Evolutionary conservation across 2,888 invertebrate genomes (phyloP).

Genomic region (Agriopis leucophaearia): DNA sequence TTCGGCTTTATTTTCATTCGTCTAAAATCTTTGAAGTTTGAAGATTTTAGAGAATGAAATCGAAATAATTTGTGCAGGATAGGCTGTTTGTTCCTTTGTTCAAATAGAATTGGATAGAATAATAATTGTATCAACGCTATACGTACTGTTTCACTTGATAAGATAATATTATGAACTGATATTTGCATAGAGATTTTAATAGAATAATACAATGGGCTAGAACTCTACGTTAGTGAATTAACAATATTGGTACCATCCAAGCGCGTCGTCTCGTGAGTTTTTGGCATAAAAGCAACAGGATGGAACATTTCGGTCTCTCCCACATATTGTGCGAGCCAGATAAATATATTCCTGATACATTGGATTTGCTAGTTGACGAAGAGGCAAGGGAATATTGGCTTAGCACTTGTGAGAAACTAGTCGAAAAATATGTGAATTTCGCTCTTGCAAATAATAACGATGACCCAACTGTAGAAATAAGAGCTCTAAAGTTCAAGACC

Average conservation of each 20-base stretch:
- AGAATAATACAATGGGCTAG: constrained; percentile 73
- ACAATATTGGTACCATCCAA: constrained; percentile 47
- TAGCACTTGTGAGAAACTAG: constrained; percentile 94
- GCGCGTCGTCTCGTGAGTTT: constrained; percentile 36
- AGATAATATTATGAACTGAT: constrained; percentile 62
- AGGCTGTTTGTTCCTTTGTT: neutral
- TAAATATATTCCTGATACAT: constrained; percentile 96
- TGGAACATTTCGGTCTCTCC: constrained; percentile 81
- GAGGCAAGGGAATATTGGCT: constrained; percentile 97
- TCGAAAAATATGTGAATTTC: constrained; percentile 93
- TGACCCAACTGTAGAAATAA: constrained; percentile 90
- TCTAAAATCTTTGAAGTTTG: too few relatives aligned
- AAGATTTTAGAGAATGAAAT: neutral
- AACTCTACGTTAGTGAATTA: constrained; percentile 56
- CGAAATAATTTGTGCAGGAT: neutral
- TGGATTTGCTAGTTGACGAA: constrained; percentile 94
- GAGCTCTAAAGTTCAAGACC: constrained; percentile 93
- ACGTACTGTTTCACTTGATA: constrained; percentile 53
- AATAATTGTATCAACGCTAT: constrained; percentile 11
- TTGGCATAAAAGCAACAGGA: constrained; percentile 53
- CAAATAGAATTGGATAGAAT: too few relatives aligned
- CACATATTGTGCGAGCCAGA: constrained; percentile 91
- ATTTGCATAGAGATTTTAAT: constrained; percentile 70
- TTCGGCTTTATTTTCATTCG: too few relatives aligned
- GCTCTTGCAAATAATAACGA: constrained; percentile 91